Evolutionary conservation across 2,888 invertebrate genomes (phyloP).

Genomic region (Ectemnius lituratus): DNA sequence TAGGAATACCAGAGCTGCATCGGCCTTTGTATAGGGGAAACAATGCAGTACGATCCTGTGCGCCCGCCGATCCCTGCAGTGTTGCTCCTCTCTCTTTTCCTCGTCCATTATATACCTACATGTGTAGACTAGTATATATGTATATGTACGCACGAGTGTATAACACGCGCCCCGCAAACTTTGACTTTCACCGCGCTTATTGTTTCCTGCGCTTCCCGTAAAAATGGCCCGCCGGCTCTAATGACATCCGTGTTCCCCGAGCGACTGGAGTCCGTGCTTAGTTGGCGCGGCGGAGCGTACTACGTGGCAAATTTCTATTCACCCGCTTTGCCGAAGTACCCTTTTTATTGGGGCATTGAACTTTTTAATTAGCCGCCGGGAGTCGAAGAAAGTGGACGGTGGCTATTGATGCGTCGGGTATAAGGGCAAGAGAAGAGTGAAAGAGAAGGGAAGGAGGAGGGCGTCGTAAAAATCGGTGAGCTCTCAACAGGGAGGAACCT

Average conservation of each 20-base stretch:
- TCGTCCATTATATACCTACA: background rate
- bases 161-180: no score
- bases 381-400: background rate
- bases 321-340: no score
- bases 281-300: no score
- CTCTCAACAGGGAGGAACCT: slow-evolving; percentile 64
- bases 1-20: slow-evolving; percentile 44
- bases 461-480: slow-evolving; percentile 70
- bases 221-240: no score
- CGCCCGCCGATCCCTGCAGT: slow-evolving; percentile 16
- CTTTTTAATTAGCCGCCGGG: slow-evolving; percentile 1
- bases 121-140: no score
- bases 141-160: no score
- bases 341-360: slow-evolving; percentile 5
- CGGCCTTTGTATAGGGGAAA: slow-evolving; percentile 44
- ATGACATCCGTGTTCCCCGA: no score
- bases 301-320: no score
- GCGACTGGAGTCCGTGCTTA: no score
- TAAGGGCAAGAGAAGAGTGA: slow-evolving; percentile 22
- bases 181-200: slow-evolving; percentile 6
- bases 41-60: slow-evolving; percentile 38
- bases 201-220: background rate
- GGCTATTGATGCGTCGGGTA: background rate
- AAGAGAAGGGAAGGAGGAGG: slow-evolving; percentile 17
- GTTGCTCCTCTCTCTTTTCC: background rate